Evolutionary conservation across 2,888 invertebrate genomes (phyloP).

Genomic region (Thereva unica): DNA sequence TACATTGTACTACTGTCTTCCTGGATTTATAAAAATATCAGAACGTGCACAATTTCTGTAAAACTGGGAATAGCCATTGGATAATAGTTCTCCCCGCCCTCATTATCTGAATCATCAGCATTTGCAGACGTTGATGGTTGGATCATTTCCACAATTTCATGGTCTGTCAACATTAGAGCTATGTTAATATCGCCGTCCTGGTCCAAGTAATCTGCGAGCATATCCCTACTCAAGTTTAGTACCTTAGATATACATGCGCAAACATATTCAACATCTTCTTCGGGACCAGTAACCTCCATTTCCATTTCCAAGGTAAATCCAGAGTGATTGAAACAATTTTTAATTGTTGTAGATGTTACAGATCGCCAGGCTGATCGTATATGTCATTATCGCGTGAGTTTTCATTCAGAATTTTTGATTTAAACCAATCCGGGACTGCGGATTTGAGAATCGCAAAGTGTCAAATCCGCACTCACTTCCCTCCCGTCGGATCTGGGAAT

Average conservation of each 20-base stretch:
- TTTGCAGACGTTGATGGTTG: not conserved
- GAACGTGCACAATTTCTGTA: not conserved
- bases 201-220: not conserved
- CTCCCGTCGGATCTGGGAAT: no score
- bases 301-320: not conserved
- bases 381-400: no score
- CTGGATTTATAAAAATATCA: not conserved
- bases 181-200: constrained; percentile 1
- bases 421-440: no score
- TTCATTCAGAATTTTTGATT: no score
- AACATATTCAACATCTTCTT: not conserved
- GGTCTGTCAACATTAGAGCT: constrained; percentile 2
- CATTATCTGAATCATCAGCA: not conserved
- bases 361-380: no score
- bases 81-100: not conserved
- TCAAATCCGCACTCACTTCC: no score
- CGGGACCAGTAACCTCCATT: not conserved
- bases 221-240: not conserved
- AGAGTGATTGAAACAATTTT: no score
- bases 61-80: not conserved
- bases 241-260: not conserved
- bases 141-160: constrained; percentile 10
- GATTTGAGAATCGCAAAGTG: no score
- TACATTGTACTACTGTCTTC: constrained; percentile 1
- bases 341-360: no score